These are phyloP conservation scores for Megaceryle maxima DNA, from an alignment of 2,113 vertebrate genomes.

Conservation along the genomic window DNA sequence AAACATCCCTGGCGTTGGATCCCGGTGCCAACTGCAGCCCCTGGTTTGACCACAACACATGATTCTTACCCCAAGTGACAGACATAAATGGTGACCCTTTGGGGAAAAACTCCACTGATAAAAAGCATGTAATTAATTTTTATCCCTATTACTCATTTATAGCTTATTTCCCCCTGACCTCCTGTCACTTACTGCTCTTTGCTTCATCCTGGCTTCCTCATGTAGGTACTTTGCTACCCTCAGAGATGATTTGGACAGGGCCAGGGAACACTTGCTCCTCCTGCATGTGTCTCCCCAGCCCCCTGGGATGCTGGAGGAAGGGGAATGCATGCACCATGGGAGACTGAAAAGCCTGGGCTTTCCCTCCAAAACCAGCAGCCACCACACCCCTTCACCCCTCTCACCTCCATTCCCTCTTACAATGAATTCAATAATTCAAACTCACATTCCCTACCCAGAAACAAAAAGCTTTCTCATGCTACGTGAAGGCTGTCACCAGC, in stretches of 20 bases:
- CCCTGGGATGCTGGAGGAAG: neutral
- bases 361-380: neutral
- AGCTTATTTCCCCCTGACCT: neutral
- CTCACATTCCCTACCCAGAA: neutral
- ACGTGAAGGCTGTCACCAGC: neutral
- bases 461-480: neutral
- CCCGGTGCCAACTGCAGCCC: neutral
- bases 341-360: neutral
- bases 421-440: neutral
- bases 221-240: neutral
- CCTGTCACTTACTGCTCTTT: neutral
- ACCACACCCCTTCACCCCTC: neutral
- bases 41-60: neutral
- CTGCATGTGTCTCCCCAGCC: rapidly evolving
- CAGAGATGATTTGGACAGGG: neutral
- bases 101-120: neutral
- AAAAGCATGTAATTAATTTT: neutral
- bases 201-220: neutral
- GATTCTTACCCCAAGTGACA: neutral
- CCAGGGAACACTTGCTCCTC: neutral
- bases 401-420: neutral
- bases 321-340: rapidly evolving
- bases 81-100: neutral
- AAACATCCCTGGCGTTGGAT: neutral
- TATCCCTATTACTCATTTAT: neutral